Evolutionary conservation across 2,888 invertebrate genomes (phyloP), one percentile per base, ranked within the genome.

Genomic region (Drosophila leonis): DNA sequence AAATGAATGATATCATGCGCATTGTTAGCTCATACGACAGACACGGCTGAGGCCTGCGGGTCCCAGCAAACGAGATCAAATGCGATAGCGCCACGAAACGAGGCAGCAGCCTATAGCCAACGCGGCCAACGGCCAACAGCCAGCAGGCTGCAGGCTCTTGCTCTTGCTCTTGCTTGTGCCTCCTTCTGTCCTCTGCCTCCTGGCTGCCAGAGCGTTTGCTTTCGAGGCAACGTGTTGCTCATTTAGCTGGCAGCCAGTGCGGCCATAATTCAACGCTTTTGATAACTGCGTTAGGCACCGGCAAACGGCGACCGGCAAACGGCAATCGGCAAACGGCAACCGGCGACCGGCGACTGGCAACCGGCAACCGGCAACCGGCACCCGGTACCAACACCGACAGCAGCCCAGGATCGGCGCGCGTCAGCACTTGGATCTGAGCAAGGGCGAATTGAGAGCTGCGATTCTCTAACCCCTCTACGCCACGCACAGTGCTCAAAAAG

Each of bases 251-350:
- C 82, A 83, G 82, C 72, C 82, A 71, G 71, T 80, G 66, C 84
- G 89, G 90, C 85, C 90, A 91, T 90, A 91, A 91, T 85, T 91
- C 90, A 91, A 91, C 83, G 87, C 85, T 88, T 88, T 84, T 90
- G 87, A 88, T 84, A 87, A 84, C 88, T 88, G 83, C 88, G 82
- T 89, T 85, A 85, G 76, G 82, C 73, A 75, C 59, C 67, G 69
- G 70, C 62, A 33, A 39, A 57, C 7, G 57, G 63, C 46, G 46
- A 46, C 24, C 2, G 60, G 55, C 65, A 46, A 48, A 18, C 20
- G 33, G 46, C 59, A 54, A 33, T n/a, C 51, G 39, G 37, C 72
- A 10, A 73, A 42, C 65, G 65, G 67, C 68, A 62, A 65, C 37
- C 18, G 65, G 54, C 56, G 12, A 39, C 44, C 12, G 55, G 62